phyloP scores from a whole-genome alignment of 2,113 vertebrate genomes.

The Syrrhaptes paradoxus region DNA sequence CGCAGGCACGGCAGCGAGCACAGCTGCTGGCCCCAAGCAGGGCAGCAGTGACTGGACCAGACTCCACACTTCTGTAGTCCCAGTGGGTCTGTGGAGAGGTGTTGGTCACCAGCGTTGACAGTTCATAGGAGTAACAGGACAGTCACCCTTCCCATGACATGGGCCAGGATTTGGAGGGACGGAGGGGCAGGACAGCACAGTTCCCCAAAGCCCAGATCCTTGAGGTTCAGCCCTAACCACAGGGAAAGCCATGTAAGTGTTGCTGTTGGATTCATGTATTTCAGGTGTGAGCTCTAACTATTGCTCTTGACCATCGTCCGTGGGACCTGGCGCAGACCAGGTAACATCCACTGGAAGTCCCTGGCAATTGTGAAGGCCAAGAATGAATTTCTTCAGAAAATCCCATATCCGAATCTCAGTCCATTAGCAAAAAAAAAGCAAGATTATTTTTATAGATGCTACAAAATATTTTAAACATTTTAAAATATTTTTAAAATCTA shows the following conservation, averaged over 20 bases:
- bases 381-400: slow-evolving; percentile 24
- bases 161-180: background rate
- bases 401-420: background rate
- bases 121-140: background rate
- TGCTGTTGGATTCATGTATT: background rate
- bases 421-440: background rate
- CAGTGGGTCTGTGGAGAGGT: background rate
- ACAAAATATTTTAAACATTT: slow-evolving; percentile 16
- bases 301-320: background rate
- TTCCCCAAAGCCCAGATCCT: background rate
- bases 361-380: background rate
- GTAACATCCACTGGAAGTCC: background rate
- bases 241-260: background rate
- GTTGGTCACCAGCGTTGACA: background rate
- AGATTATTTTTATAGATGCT: slow-evolving; percentile 30
- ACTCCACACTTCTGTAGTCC: rapidly evolving
- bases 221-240: background rate
- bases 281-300: background rate
- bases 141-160: background rate
- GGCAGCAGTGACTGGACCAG: background rate
- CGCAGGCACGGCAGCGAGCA: rapidly evolving
- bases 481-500: slow-evolving; percentile 40
- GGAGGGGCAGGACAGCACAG: background rate
- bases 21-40: background rate
- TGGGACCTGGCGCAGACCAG: background rate